A percentile compares a stretch with the other conserved stretches of the same genome.
Conservation (phyloP, 1,140 invertebrate species). For the Acromyrmex echinatior region DNA sequence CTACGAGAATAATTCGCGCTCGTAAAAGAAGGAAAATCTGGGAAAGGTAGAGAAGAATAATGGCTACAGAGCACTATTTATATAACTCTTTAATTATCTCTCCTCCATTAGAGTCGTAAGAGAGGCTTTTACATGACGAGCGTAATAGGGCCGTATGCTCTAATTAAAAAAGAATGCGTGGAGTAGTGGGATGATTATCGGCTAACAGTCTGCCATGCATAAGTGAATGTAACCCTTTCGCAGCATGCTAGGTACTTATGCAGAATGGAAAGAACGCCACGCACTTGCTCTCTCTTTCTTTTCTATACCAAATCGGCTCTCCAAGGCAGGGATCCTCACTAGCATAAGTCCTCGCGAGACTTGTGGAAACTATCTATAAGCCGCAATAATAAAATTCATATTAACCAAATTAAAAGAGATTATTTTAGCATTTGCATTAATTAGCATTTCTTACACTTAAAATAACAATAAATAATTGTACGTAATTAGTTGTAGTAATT, state of each 20-base stretch:
- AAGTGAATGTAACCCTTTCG: constrained; percentile 66
- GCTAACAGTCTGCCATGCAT: constrained; percentile 21
- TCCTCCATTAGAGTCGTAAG: constrained; percentile 36
- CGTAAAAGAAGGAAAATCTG: not conserved
- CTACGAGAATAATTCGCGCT: not conserved
- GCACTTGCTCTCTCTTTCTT: not conserved
- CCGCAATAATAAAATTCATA: constrained; percentile 39
- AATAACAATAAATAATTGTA: not conserved
- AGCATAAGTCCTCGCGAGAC: not conserved
- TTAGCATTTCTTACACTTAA: not conserved
- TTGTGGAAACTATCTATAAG: not conserved
- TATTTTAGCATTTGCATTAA: constrained; percentile 5
- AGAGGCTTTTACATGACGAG: constrained; percentile 48
- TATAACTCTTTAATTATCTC: constrained; percentile 49
- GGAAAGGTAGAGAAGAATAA: constrained; percentile 2
- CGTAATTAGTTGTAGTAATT: constrained; percentile 9
- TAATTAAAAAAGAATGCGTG: constrained; percentile 58
- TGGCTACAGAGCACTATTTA: constrained; percentile 32
- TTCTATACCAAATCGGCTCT: not conserved
- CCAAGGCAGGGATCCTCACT: not conserved
- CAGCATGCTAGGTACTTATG: constrained; percentile 32
- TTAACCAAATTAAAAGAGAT: constrained; percentile 1
- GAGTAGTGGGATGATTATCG: constrained; percentile 57
- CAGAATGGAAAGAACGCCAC: constrained; percentile 22
- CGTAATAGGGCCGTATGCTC: constrained; percentile 48